A percentile compares a stretch with the other conserved stretches of the same genome.
These are phyloP conservation scores for Sipha flava DNA, from an alignment of 1,140 invertebrate species.

Conservation along the genomic window DNA sequence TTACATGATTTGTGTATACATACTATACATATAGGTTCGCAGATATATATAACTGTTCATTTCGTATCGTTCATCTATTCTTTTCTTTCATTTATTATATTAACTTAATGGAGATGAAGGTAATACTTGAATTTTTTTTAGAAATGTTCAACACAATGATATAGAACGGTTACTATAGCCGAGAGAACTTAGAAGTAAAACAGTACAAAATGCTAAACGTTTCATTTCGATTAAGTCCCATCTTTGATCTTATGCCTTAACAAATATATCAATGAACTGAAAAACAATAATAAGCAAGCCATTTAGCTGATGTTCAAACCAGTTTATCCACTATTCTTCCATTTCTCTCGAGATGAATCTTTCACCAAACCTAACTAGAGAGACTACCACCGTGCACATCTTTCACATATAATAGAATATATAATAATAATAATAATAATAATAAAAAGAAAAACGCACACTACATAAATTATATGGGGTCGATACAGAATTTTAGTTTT, in stretches of 20 bases:
- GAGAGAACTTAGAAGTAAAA: background rate
- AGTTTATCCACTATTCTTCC: slow-evolving; percentile 26
- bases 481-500: too few relatives aligned
- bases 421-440: too few relatives aligned
- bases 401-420: too few relatives aligned
- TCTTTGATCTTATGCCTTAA: background rate
- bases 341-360: background rate
- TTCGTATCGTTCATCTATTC: background rate
- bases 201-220: background rate
- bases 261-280: background rate
- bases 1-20: background rate
- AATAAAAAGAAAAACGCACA: too few relatives aligned
- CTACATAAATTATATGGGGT: too few relatives aligned
- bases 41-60: background rate
- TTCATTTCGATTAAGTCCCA: background rate
- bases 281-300: background rate
- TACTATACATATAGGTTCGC: background rate
- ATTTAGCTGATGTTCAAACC: background rate
- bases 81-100: background rate
- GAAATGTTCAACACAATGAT: too few relatives aligned
- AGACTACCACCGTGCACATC: background rate
- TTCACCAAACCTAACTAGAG: background rate
- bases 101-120: too few relatives aligned
- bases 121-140: too few relatives aligned
- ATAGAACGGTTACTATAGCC: background rate